phyloP scores from a whole-genome alignment of 2,888 invertebrate species.

The Amphipoea lucens region DNA sequence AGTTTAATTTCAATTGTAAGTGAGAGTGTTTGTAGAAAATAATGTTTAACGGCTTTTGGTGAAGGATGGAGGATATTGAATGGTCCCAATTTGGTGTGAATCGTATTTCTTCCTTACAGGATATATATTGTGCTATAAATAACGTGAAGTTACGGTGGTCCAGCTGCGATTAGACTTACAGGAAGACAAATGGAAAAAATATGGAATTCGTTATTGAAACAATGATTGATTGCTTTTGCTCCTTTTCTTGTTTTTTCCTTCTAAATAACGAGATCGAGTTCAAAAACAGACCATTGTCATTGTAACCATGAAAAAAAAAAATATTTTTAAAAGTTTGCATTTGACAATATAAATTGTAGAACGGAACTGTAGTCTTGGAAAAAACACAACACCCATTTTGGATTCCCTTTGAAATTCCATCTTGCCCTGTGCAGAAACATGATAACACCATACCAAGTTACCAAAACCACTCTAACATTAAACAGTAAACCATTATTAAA shows the following conservation, averaged over 20 bases:
- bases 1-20: conserved; percentile 21
- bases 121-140: conserved; percentile 44
- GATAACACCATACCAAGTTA: conserved; percentile 10
- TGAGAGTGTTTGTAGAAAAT: conserved; percentile 25
- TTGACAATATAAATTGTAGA: not conserved
- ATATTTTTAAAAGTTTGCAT: no score
- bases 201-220: not conserved
- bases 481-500: not conserved
- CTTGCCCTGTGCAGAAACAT: not conserved
- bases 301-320: no score
- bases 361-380: not conserved
- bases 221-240: not conserved
- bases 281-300: no score
- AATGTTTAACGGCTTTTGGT: conserved; percentile 38
- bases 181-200: conserved; percentile 22
- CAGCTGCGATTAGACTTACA: not conserved
- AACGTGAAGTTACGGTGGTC: conserved; percentile 22
- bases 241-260: not conserved
- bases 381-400: not conserved
- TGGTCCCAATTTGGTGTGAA: conserved; percentile 50
- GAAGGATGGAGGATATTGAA: conserved; percentile 48
- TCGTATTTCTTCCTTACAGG: conserved; percentile 50
- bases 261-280: not conserved
- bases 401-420: not conserved
- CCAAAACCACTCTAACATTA: conserved; percentile 4